These are phyloP conservation scores for Nymphalis c-album DNA, from an alignment of 2,888 invertebrate genomes.

Conservation along the genomic window DNA sequence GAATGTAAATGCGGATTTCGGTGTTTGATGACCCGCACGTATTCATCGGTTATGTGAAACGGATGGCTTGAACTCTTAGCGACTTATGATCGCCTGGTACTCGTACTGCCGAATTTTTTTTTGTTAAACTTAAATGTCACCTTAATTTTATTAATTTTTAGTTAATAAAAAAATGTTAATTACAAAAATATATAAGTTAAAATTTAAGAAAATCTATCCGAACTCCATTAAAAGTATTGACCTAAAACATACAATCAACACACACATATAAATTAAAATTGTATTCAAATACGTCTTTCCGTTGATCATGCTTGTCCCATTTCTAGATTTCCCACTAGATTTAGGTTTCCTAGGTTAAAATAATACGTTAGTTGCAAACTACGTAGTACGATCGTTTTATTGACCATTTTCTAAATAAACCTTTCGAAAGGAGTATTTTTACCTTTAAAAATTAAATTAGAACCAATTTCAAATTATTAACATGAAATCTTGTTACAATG, in stretches of 20 bases:
- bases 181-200: not conserved
- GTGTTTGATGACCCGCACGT: slow-evolving; percentile 66
- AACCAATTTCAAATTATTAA: no score
- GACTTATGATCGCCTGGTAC: slow-evolving; percentile 39
- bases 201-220: not conserved
- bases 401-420: no score
- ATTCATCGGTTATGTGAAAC: slow-evolving; percentile 28
- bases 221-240: no score
- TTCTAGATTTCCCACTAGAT: slow-evolving; percentile 38
- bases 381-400: not conserved
- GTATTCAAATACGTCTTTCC: slow-evolving; percentile 33
- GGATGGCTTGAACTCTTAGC: slow-evolving; percentile 21
- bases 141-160: not conserved
- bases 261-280: slow-evolving; percentile 39
- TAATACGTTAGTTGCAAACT: not conserved
- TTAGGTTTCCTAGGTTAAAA: slow-evolving; percentile 21
- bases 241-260: not conserved
- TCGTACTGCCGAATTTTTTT: slow-evolving; percentile 28
- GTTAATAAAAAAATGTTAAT: no score
- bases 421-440: no score
- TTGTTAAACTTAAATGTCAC: not conserved
- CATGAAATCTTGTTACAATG: no score
- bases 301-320: slow-evolving; percentile 33
- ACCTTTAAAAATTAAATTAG: no score
- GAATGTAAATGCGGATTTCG: slow-evolving; percentile 73